These are phyloP conservation scores for Athalia rosae DNA, from an alignment of 2,888 invertebrate genomes.

Conservation along the genomic window DNA sequence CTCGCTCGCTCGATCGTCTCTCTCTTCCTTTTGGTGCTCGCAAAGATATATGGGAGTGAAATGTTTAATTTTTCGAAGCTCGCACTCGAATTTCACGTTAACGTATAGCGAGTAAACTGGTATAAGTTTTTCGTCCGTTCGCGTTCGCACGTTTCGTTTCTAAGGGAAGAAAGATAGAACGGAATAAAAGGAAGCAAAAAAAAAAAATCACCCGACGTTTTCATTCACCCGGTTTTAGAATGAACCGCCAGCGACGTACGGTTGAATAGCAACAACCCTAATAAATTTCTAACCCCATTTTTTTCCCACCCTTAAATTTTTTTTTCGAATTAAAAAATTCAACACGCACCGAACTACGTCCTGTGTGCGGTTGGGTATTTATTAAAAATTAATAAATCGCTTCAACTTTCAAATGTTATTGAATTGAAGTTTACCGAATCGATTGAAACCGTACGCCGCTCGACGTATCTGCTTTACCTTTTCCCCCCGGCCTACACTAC, in stretches of 20 bases:
- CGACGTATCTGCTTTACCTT: slow-evolving; percentile 5
- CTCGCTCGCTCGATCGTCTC: slow-evolving; percentile 27
- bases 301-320: background rate
- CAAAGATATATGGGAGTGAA: slow-evolving; percentile 34
- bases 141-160: too few relatives aligned
- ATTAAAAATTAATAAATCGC: background rate
- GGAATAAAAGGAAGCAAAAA: too few relatives aligned
- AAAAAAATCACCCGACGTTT: slow-evolving; percentile 27
- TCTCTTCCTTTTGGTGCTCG: slow-evolving; percentile 33
- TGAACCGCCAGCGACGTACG: background rate
- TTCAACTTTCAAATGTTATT: slow-evolving; percentile 35
- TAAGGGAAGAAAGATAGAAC: too few relatives aligned
- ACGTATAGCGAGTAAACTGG: background rate
- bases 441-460: slow-evolving; percentile 23
- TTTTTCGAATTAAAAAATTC: background rate
- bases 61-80: slow-evolving; percentile 39
- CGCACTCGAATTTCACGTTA: slow-evolving; percentile 35
- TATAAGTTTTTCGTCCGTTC: too few relatives aligned
- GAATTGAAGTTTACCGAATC: slow-evolving; percentile 37
- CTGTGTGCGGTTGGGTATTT: background rate
- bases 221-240: slow-evolving; percentile 26
- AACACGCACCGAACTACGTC: background rate
- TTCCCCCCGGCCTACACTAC: background rate
- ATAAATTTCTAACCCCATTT: background rate
- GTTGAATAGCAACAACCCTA: slow-evolving; percentile 27